Evolutionary conservation across 2,797 vertebrate species (phyloP).

Genomic region (Halcyon smyrnensis): DNA sequence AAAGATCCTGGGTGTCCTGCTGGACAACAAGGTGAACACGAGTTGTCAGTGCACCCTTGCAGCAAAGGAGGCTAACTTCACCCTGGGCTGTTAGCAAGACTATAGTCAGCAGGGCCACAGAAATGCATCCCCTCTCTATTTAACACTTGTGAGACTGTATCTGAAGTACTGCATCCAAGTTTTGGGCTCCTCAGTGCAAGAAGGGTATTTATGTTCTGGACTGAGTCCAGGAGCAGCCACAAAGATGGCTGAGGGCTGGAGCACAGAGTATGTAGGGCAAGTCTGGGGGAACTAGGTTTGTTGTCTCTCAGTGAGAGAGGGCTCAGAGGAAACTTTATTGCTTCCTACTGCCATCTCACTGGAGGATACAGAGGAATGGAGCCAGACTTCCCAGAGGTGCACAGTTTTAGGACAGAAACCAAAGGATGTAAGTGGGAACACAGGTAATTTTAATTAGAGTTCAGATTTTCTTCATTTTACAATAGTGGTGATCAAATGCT

Average conservation of each 20-base stretch:
- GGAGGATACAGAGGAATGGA: background rate
- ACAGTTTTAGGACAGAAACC: background rate
- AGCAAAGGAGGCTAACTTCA: background rate
- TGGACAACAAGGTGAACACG: background rate
- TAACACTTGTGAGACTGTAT: background rate
- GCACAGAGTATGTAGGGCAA: background rate
- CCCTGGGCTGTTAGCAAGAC: background rate
- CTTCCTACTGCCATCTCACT: background rate
- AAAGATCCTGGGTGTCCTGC: background rate
- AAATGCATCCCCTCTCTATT: background rate
- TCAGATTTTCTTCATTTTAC: background rate
- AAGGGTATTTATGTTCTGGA: background rate
- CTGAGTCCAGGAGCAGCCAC: background rate
- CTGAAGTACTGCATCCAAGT: background rate
- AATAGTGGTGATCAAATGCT: background rate
- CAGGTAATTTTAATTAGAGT: background rate
- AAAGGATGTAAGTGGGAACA: background rate
- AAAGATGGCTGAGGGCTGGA: background rate
- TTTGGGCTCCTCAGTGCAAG: background rate
- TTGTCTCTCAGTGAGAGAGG: background rate
- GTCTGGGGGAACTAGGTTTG: background rate
- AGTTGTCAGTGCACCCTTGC: background rate
- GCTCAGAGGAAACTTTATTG: background rate
- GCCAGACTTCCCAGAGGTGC: background rate
- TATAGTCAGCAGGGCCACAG: background rate